Evolutionary conservation across 2,888 invertebrate genomes (phyloP), one percentile per base, ranked within the genome.

Genomic region (Sycophila texana): DNA sequence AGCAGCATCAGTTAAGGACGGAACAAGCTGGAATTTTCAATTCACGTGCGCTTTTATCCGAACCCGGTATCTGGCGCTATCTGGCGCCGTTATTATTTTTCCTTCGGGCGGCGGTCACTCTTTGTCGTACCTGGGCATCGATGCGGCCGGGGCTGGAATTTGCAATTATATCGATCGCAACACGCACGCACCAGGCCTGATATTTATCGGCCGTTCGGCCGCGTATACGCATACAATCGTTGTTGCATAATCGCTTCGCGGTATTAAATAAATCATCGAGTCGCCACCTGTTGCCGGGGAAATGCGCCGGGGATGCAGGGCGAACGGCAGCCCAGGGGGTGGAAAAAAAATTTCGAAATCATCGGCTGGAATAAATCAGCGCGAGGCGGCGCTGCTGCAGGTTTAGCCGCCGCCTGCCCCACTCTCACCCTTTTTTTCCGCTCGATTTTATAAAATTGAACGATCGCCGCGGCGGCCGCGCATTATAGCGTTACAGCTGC

Each of bases 201-300:
- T 80, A 77, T 74, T 77, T 77, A 80, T 70, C 73, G 49, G n/a
- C 26, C 63, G 58, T 26, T 55, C 63, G 47, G 20, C n/a, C 26
- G 51, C 26, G 20, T 16, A n/a, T n/a, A 49, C 55, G 14, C 30
- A 49, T 55, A 66, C 74, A 74, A 70, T 74, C 74, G 77, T 74
- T 74, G 74, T 74, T 77, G 71, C 80, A 77, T 77, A 81, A 81
- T 77, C 67, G 61, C 74, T 72, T 12, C 53, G 53, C 66, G 57
- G 66, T 30, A 75, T 75, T 78, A 78, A 81, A 81, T 81, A 81
- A 81, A 81, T 81, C 77, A 81, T 78, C 68, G 74, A 68, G 67
- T 74, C 61, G 65, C 72, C 72, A 81, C 78, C 75, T 81, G 78
- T 78, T 81, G 78, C 81, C 72, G 47, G 20, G 10, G 12, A 12